Evolutionary conservation across 2,888 invertebrate genomes (phyloP).

Genomic region (Mythimna lalbum): DNA sequence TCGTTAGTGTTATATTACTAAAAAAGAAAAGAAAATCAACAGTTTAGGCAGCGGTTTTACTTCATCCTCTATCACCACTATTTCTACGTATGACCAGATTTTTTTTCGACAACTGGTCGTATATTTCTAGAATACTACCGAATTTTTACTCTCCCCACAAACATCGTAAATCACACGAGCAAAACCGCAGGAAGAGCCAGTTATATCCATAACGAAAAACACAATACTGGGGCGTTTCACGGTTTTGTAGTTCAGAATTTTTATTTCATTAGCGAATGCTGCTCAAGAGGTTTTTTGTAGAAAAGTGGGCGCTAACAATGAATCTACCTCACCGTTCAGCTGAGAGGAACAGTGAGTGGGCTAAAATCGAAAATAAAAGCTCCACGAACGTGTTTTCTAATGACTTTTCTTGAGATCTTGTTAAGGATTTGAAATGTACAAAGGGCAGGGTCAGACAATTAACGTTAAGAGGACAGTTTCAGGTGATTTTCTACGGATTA

Average conservation of each 20-base stretch:
- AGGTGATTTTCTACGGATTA: conserved; percentile 45
- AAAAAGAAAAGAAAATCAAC: neutral
- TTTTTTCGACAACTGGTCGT: conserved; percentile 11
- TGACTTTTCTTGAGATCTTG: conserved; percentile 56
- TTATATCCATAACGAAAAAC: conserved; percentile 53
- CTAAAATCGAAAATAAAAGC: conserved; percentile 60
- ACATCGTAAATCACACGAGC: conserved; percentile 54
- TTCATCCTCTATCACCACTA: neutral
- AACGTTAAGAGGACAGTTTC: conserved; percentile 43
- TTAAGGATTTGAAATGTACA: conserved; percentile 54
- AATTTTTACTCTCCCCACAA: conserved; percentile 54
- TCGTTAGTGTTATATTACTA: neutral
- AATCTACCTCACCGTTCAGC: conserved; percentile 39
- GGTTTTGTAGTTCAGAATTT: conserved; percentile 58
- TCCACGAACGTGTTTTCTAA: conserved; percentile 53
- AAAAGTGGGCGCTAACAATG: conserved; percentile 60
- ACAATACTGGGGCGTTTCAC: conserved; percentile 55
- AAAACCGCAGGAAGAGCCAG: conserved; percentile 56
- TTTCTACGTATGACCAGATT: neutral
- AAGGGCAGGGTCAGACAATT: conserved; percentile 45
- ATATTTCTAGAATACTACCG: conserved; percentile 40
- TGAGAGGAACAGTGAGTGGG: conserved; percentile 52
- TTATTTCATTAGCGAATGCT: conserved; percentile 63
- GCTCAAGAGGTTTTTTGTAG: conserved; percentile 50
- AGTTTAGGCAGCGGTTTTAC: neutral